phyloP scores from a whole-genome alignment of 2,113 vertebrate species.

The Datnioides undecimradiatus region DNA sequence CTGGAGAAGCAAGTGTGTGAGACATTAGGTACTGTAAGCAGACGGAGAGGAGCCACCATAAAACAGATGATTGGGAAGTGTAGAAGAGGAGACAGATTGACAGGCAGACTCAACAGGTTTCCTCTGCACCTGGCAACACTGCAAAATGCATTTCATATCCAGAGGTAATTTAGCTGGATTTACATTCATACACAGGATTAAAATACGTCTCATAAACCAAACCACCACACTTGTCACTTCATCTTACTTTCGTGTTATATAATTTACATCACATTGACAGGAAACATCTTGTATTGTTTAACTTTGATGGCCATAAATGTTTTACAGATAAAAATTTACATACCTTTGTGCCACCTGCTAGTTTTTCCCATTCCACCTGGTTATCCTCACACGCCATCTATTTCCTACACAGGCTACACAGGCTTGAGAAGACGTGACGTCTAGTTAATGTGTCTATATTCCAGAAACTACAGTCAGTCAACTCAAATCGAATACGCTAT shows the following conservation, averaged over 20 bases:
- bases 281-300: neutral
- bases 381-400: neutral
- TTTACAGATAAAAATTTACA: neutral
- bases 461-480: too few species aligned
- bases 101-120: slow-evolving; percentile 36
- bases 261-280: neutral
- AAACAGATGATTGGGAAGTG: slow-evolving; percentile 1
- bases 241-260: neutral
- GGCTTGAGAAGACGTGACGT: neutral
- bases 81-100: slow-evolving; percentile 32
- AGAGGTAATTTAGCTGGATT: slow-evolving; percentile 34
- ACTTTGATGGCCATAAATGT: neutral
- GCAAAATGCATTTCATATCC: slow-evolving; percentile 28
- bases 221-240: slow-evolving; percentile 1
- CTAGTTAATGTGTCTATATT: neutral
- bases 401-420: neutral
- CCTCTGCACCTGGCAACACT: slow-evolving; percentile 29
- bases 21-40: neutral
- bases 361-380: neutral
- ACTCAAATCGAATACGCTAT: neutral
- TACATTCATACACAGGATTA: slow-evolving; percentile 22
- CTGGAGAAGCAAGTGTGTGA: neutral
- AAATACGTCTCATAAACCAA: neutral
- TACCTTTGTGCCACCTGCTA: neutral
- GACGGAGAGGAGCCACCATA: neutral